Evolutionary conservation across 2,113 vertebrate genomes (phyloP).

Genomic region (Aegotheles bennettii): DNA sequence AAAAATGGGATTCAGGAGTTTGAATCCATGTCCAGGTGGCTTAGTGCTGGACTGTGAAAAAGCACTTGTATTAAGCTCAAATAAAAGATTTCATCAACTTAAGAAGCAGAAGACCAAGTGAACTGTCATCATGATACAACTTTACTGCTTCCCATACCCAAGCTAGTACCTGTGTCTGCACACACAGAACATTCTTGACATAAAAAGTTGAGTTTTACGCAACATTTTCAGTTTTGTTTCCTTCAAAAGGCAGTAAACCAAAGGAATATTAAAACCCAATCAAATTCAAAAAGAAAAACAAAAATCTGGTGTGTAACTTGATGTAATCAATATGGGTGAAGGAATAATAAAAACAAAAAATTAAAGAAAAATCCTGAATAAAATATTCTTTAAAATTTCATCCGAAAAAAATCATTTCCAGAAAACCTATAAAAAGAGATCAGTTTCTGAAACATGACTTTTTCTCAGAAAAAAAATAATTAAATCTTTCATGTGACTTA

Average conservation of each 20-base stretch:
- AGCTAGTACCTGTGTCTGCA: background rate
- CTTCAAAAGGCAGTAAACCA: background rate
- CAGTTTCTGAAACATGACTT: background rate
- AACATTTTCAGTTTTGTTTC: background rate
- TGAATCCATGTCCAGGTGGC: background rate
- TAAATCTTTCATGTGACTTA: background rate
- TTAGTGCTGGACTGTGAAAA: background rate
- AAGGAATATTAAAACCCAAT: background rate
- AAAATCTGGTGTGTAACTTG: background rate
- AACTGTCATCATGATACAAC: background rate
- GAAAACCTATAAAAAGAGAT: background rate
- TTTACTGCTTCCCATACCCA: background rate
- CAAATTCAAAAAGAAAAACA: background rate
- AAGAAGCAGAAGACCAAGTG: background rate
- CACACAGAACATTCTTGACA: background rate
- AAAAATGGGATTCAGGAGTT: background rate
- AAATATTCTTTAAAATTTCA: background rate
- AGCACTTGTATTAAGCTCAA: background rate
- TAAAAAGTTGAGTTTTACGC: background rate
- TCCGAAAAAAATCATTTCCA: background rate
- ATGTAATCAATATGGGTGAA: background rate
- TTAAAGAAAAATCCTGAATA: background rate
- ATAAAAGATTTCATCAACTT: background rate
- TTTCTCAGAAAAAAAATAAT: background rate
- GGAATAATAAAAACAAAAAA: accelerated